Base-by-base conservation (phyloP, 2,888 invertebrate species). In the Helobdella robusta region DNA sequence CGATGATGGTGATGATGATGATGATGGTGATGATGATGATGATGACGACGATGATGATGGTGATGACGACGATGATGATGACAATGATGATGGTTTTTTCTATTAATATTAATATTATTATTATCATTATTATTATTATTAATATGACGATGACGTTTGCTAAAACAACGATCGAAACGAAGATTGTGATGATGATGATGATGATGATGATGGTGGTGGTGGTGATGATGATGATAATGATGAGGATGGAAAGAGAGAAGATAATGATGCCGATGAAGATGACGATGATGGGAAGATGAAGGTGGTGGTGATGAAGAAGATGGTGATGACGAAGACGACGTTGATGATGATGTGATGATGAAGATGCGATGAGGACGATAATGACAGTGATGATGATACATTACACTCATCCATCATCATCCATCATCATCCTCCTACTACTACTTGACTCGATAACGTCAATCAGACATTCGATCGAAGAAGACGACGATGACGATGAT, bases 1-100 rank as follows among this genome's bases (percentile, higher is more conserved):
- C 32, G 64, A 54, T 64, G 64, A 54, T 35, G 56, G 54, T 56
- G 50, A 52, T 54, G 64, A 35, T 56, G 64, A 64, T 64, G 64
- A 54, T 52, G 64, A 64, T 34, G 54, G 54, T 54, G 40, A 40
- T 30, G 44, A 50, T 50, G n/a, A 62, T 50, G 50, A 62, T 62
- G 34, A 48, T 30, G 35, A n/a, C 32, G 50, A 50, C 20, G 48
- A 28, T 23, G 64, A 40, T 18, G 48, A 63, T 44, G 61, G 48
- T 61, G 61, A 48, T 44, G 40, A 58, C 23, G 25, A 46, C 5
- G 48, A 64, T 50, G 54, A 64, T 36, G 64, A 64, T 64, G 28
- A 36, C 35, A 56, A 32, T 48, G 50, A 4, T 25, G 32, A 32
- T 2, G 64, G 8, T 11, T n/a, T n/a, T n/a, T n/a, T n/a, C n/a